Percentiles rank a stretch among this genome's conserved stretches.
Conservation (phyloP, 2,888 invertebrate genomes). For the Atherix ibis region DNA sequence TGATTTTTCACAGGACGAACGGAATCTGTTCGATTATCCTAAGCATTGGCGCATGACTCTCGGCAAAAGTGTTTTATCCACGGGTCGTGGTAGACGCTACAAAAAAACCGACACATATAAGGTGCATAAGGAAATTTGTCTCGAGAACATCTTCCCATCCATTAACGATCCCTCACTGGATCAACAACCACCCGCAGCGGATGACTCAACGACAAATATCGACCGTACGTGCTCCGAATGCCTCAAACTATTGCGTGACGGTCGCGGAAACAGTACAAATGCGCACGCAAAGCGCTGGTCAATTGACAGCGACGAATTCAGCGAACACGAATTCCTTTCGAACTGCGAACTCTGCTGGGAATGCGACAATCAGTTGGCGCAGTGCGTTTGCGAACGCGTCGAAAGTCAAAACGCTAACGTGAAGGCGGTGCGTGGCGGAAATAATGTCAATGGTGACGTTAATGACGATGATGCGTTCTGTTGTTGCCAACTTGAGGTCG, state of each 20-base stretch:
- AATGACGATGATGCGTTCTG: constrained; percentile 8
- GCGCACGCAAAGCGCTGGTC: constrained; percentile 10
- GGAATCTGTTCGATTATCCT: constrained; percentile 14
- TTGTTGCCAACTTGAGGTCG: constrained; percentile 5
- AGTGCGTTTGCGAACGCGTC: constrained; percentile 14
- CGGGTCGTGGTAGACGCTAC: constrained; percentile 11
- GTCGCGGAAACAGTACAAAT: constrained; percentile 1
- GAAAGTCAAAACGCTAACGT: background rate
- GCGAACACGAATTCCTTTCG: constrained; percentile 17
- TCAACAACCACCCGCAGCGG: constrained; percentile 5
- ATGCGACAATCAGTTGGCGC: constrained; percentile 17
- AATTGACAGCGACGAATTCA: constrained; percentile 17
- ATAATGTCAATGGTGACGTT: too few species aligned
- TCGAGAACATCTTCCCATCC: constrained; percentile 16
- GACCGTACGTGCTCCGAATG: constrained; percentile 13
- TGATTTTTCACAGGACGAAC: constrained; percentile 9
- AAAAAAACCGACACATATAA: constrained; percentile 7
- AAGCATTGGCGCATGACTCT: constrained; percentile 14
- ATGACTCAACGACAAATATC: constrained; percentile 4
- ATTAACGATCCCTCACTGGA: constrained; percentile 9
- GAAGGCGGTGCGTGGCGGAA: background rate
- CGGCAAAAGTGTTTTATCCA: constrained; percentile 6
- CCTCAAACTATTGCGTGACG: constrained; percentile 9
- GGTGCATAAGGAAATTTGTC: constrained; percentile 13
- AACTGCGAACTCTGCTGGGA: constrained; percentile 17